phyloP scores from a whole-genome alignment of 2,888 invertebrate species.

The Steinernema scapterisci region DNA sequence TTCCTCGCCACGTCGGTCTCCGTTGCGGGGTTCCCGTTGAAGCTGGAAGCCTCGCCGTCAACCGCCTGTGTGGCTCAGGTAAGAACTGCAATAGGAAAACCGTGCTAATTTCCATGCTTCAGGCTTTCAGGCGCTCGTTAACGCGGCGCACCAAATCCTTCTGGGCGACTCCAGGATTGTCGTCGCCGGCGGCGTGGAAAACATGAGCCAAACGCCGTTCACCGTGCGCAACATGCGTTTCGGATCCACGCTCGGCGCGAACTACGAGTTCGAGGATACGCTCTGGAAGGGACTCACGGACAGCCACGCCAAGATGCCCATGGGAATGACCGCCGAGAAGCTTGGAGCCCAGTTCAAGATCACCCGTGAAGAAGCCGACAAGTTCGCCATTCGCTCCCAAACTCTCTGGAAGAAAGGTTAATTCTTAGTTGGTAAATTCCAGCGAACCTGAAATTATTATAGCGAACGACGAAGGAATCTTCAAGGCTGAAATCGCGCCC shows the following conservation, averaged over 20 bases:
- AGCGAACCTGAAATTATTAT: conserved; percentile 46
- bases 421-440: background rate
- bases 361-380: conserved; percentile 82
- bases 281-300: conserved; percentile 90
- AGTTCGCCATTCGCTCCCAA: conserved; percentile 84
- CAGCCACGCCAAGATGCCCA: conserved; percentile 84
- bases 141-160: conserved; percentile 77
- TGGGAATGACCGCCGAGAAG: conserved; percentile 95
- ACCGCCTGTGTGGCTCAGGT: conserved; percentile 92
- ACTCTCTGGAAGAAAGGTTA: conserved; percentile 76
- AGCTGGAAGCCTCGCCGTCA: conserved; percentile 83
- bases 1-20: conserved; percentile 85
- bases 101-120: too few species aligned
- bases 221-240: conserved; percentile 83
- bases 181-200: conserved; percentile 88
- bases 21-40: conserved; percentile 83
- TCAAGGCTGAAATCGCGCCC: conserved; percentile 86
- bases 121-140: conserved; percentile 78
- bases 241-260: conserved; percentile 82
- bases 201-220: conserved; percentile 90
- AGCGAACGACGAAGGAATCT: conserved; percentile 85
- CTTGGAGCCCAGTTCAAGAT: conserved; percentile 83
- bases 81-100: too few species aligned
- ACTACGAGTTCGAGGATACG: conserved; percentile 80
- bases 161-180: conserved; percentile 83